A percentile compares a stretch with the other conserved stretches of the same genome.
Conservation (phyloP, 2,797 vertebrate genomes). For the Allobates femoralis region DNA sequence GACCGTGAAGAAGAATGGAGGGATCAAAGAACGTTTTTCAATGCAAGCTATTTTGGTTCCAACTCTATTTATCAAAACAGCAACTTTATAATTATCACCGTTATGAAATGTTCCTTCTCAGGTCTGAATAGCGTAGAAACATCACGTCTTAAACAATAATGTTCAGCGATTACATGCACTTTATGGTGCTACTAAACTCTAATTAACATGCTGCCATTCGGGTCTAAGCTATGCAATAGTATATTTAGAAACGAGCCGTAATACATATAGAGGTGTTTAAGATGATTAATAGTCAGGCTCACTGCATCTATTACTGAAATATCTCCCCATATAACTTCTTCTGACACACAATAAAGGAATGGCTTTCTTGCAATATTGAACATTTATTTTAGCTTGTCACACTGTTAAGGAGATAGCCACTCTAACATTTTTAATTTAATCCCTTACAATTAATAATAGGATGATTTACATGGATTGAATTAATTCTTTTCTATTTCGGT, state of each 20-base stretch:
- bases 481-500: background rate
- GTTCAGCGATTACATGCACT: conserved; percentile 36
- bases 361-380: conserved; percentile 19
- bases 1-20: conserved; percentile 12
- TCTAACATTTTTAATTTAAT: background rate
- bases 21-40: conserved; percentile 26
- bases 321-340: conserved; percentile 25
- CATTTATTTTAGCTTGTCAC: conserved; percentile 8
- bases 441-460: background rate
- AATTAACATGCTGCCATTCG: conserved; percentile 21
- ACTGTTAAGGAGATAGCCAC: background rate
- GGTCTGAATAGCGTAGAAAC: conserved; percentile 18
- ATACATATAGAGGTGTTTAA: conserved; percentile 11
- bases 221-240: background rate
- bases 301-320: conserved; percentile 37
- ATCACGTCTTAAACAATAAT: conserved; percentile 37
- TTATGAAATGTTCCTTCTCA: conserved; percentile 54
- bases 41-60: conserved; percentile 37
- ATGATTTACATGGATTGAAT: background rate
- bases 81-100: conserved; percentile 45
- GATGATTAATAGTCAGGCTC: conserved; percentile 20
- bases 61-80: conserved; percentile 39
- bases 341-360: conserved; percentile 31
- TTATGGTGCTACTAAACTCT: conserved; percentile 32
- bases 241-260: conserved; percentile 26